Base-by-base conservation (phyloP, 1,140 invertebrate genomes). In the Trichoplusia ni region DNA sequence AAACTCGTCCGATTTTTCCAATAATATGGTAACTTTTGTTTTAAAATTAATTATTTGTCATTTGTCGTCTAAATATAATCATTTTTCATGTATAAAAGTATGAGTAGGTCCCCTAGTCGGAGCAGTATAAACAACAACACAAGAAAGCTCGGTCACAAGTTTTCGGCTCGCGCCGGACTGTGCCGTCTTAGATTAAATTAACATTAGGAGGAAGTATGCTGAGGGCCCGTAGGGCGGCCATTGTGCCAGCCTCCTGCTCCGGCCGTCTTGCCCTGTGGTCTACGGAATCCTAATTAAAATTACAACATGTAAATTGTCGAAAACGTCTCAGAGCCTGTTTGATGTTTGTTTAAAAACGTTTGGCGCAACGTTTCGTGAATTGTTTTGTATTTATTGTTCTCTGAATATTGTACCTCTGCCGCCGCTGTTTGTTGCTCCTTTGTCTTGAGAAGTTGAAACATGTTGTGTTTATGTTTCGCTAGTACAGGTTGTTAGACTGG, bases 151-250 rank as follows among this genome's bases (percentile, higher is more conserved):
- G 77, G 77, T 81, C 77, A 76, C 76, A 86, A 86, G 69, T 84
- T 84, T 80, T 74, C 58, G 42, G 46, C 60, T 27, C 25, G 62
- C 63, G 53, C 51, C 62, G 72, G 71, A 77, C 81, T 84, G 84
- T 85, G 19, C 75, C 78, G 69, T 81, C 81, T 85, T 79, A 73
- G 81, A 88, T 88, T 86, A 88, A 86, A 88, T 86, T 84, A 86
- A 88, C 84, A 88, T 88, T 88, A 88, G 81, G 82, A 81, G 67
- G 62, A 82, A 81, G 70, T 81, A 77, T 79, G 75, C 73, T 59
- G 54, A 27, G 61, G 73, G 67, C 58, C 44, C 56, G 64, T 62
- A 51, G 73, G 81, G 49, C 73, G 71, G 40, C 75, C 70, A 81
- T 78, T 81, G 76, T 81, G 69, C 75, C 61, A 38, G 47, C 69